A percentile compares a stretch with the other conserved stretches of the same genome.
Evolutionary conservation across 1,140 invertebrate genomes (phyloP).

Genomic region (Trachymyrmex septentrionalis): DNA sequence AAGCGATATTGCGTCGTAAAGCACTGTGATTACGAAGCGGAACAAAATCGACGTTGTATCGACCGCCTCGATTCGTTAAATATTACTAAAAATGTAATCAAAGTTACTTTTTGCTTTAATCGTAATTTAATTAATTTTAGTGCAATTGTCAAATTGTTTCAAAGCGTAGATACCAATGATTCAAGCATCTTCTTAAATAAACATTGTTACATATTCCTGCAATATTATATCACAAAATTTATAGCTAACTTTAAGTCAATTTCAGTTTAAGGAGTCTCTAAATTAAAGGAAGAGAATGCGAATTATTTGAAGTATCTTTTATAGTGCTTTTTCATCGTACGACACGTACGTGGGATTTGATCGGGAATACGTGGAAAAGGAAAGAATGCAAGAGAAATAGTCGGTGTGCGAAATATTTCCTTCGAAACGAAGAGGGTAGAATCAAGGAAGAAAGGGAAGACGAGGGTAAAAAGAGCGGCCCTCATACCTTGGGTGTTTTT

Average conservation of each 20-base stretch:
- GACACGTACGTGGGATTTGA: neutral
- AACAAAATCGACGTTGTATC: slow-evolving; percentile 19
- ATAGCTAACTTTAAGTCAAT: neutral
- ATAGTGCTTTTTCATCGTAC: neutral
- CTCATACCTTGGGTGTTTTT: slow-evolving; percentile 72
- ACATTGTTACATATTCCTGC: neutral
- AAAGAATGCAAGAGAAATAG: slow-evolving; percentile 10
- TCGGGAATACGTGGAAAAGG: slow-evolving; percentile 45
- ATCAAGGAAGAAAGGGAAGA: slow-evolving; percentile 43
- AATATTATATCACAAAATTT: neutral
- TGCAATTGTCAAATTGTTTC: neutral
- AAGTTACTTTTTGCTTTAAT: slow-evolving; percentile 5
- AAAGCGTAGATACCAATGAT: neutral
- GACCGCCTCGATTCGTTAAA: neutral
- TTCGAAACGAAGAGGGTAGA: neutral
- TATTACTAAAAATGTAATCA: neutral
- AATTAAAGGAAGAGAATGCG: neutral
- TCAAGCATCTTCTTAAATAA: neutral
- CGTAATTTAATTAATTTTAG: neutral
- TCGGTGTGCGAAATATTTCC: slow-evolving; percentile 19
- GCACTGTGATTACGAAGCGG: slow-evolving; percentile 16
- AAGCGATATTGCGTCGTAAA: slow-evolving; percentile 46
- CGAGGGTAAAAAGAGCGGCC: slow-evolving; percentile 59
- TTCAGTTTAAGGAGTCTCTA: neutral
- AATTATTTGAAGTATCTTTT: slow-evolving; percentile 3